These are phyloP conservation scores for Liasis olivaceus DNA, from an alignment of 2,797 vertebrate species.

Conservation along the genomic window DNA sequence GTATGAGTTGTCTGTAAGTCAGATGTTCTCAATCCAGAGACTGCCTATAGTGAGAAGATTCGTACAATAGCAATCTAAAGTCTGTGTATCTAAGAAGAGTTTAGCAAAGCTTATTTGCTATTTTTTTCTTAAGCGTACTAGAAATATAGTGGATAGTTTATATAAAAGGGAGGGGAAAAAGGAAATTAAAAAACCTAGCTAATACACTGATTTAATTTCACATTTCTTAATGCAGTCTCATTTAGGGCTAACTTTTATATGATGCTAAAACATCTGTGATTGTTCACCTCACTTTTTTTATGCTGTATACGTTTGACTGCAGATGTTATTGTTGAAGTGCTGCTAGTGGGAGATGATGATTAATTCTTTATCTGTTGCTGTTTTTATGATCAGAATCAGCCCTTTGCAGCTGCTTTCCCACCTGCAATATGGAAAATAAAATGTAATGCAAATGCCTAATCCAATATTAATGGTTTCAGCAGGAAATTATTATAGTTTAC, in stretches of 20 bases:
- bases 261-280: neutral
- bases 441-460: neutral
- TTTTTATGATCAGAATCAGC: neutral
- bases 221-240: neutral
- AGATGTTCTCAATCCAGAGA: no score
- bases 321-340: neutral
- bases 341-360: neutral
- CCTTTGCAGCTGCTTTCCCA: neutral
- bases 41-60: neutral
- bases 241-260: neutral
- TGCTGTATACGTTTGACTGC: neutral
- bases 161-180: neutral
- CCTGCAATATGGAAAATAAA: neutral
- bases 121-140: neutral
- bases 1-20: no score
- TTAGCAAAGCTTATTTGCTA: neutral
- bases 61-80: neutral
- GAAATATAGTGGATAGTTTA: neutral
- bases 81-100: constrained; percentile 15
- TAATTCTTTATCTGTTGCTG: neutral
- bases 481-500: neutral
- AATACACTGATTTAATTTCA: neutral
- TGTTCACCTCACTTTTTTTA: neutral
- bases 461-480: neutral
- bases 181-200: neutral